A percentile compares a stretch with the other conserved stretches of the same genome.
These are phyloP conservation scores for Amblyjoppa fuscipennis DNA, from an alignment of 2,888 invertebrate genomes.

Conservation along the genomic window DNA sequence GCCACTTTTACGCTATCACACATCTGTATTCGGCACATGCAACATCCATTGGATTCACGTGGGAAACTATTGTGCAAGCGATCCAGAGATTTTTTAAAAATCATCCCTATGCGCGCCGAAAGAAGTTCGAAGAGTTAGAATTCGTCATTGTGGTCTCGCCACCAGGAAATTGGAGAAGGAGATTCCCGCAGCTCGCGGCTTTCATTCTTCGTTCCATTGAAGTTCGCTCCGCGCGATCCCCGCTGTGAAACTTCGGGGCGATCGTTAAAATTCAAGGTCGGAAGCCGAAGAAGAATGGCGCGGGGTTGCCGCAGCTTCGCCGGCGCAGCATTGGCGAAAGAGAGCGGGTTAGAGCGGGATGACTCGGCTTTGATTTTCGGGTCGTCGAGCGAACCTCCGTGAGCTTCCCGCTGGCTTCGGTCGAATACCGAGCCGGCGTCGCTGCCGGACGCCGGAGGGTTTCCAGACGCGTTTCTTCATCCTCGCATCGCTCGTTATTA, in stretches of 20 bases:
- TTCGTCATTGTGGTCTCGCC: background rate
- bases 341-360: background rate
- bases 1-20: too few species aligned
- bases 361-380: slow-evolving; percentile 35
- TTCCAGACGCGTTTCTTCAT: slow-evolving; percentile 4
- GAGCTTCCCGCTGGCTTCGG: slow-evolving; percentile 37
- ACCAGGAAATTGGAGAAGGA: slow-evolving; percentile 45
- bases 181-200: slow-evolving; percentile 2
- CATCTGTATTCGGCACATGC: too few species aligned
- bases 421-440: slow-evolving; percentile 3
- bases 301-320: slow-evolving; percentile 27
- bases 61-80: too few species aligned
- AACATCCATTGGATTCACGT: too few species aligned
- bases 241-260: slow-evolving; percentile 52
- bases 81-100: background rate
- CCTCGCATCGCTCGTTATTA: slow-evolving; percentile 26
- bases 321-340: background rate
- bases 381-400: background rate
- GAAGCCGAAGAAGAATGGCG: slow-evolving; percentile 24
- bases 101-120: background rate
- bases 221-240: slow-evolving; percentile 44
- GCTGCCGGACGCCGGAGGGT: slow-evolving; percentile 6
- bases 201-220: slow-evolving; percentile 19
- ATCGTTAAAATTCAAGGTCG: slow-evolving; percentile 64
- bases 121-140: slow-evolving; percentile 5